Conservation (phyloP, 2,888 invertebrate genomes). For the Nephrotoma appendiculata region DNA sequence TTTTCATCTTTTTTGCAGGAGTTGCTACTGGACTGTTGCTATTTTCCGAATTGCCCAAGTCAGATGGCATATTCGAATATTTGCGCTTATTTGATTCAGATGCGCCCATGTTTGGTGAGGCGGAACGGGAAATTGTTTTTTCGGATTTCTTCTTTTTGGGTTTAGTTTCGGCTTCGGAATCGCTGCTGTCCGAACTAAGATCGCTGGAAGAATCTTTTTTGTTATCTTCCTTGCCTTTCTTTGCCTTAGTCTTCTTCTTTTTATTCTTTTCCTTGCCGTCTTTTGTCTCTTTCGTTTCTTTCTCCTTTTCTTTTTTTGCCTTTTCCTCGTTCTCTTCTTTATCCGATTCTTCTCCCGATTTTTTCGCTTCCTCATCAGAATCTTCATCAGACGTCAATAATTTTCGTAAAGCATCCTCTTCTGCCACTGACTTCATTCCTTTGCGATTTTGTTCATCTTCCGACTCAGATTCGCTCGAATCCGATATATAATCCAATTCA, state of each 20-base stretch:
- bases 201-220: constrained; percentile 53
- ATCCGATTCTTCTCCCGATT: constrained; percentile 57
- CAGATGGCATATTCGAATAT: constrained; percentile 24
- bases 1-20: constrained; percentile 29
- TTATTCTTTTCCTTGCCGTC: constrained; percentile 45
- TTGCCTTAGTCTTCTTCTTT: constrained; percentile 46
- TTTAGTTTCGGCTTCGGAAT: constrained; percentile 53
- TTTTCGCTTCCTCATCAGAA: constrained; percentile 69
- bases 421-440: constrained; percentile 78
- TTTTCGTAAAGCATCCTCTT: constrained; percentile 77
- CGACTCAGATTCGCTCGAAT: constrained; percentile 59
- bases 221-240: constrained; percentile 46
- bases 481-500: constrained; percentile 89
- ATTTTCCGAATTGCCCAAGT: constrained; percentile 29
- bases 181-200: constrained; percentile 53
- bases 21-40: constrained; percentile 30
- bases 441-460: constrained; percentile 68
- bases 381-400: constrained; percentile 79
- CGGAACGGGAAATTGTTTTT: constrained; percentile 27
- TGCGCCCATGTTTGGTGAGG: constrained; percentile 30
- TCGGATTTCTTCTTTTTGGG: constrained; percentile 35
- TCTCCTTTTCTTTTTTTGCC: constrained; percentile 53
- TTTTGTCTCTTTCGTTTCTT: constrained; percentile 32
- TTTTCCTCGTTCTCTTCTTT: constrained; percentile 60
- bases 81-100: constrained; percentile 26